These are phyloP conservation scores for Euclidia mi DNA, from an alignment of 2,888 invertebrate species.

Conservation along the genomic window DNA sequence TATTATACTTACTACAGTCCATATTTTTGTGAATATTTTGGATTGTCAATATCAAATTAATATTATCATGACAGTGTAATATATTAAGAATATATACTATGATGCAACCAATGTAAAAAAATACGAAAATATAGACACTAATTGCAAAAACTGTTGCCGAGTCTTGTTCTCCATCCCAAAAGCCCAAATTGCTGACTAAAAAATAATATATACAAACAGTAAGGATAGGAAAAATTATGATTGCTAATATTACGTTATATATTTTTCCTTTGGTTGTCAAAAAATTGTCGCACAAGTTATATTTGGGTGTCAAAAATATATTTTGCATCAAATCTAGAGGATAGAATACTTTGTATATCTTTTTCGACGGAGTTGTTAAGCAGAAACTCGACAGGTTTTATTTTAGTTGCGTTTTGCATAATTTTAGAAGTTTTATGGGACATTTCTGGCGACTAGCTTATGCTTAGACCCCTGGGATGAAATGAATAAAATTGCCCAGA, in stretches of 20 bases:
- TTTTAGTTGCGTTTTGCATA: background rate
- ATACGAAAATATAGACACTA: background rate
- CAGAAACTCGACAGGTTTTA: slow-evolving; percentile 19
- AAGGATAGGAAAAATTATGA: background rate
- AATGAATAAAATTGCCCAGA: no score
- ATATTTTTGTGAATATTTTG: slow-evolving; percentile 28
- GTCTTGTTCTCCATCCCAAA: background rate
- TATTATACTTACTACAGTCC: slow-evolving; percentile 8
- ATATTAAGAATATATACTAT: slow-evolving; percentile 12
- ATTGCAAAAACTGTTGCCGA: background rate
- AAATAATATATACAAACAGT: background rate
- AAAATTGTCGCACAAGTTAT: slow-evolving; percentile 22
- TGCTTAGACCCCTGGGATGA: no score
- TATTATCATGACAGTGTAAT: slow-evolving; percentile 3
- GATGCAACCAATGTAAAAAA: slow-evolving; percentile 9
- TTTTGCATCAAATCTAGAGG: slow-evolving; percentile 31
- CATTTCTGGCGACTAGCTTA: background rate
- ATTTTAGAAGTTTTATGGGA: background rate
- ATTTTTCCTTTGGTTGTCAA: slow-evolving; percentile 27
- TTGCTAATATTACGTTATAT: slow-evolving; percentile 1
- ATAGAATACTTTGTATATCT: slow-evolving; percentile 26
- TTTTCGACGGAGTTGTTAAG: slow-evolving; percentile 33
- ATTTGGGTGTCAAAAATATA: slow-evolving; percentile 35
- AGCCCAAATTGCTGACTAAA: background rate
- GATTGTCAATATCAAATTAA: slow-evolving; percentile 26